phyloP scores from a whole-genome alignment of 2,797 vertebrate genomes.

The Intellagama lesueurii region DNA sequence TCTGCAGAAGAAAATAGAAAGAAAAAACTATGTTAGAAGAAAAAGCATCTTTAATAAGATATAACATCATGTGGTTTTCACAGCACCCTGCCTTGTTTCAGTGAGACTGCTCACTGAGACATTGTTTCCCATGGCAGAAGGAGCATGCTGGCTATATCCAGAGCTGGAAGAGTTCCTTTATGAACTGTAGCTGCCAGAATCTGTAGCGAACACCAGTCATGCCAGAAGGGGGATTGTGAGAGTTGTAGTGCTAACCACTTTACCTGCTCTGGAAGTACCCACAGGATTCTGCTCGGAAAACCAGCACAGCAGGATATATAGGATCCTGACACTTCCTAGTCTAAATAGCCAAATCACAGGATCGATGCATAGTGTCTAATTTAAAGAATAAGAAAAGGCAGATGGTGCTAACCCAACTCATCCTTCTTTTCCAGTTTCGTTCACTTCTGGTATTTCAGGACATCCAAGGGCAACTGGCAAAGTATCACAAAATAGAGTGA shows the following conservation, averaged over 20 bases:
- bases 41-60: background rate
- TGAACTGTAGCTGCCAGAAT: no score
- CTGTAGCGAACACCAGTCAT: no score
- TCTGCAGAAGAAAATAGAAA: conserved; percentile 75
- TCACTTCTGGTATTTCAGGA: background rate
- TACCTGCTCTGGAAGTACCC: background rate
- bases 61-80: background rate
- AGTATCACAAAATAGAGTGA: background rate
- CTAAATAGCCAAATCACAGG: background rate
- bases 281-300: background rate
- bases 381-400: background rate
- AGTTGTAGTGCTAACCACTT: no score
- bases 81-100: background rate
- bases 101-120: background rate
- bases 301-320: background rate
- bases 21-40: background rate
- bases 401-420: no score
- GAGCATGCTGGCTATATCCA: background rate
- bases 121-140: background rate
- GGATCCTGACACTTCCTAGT: background rate
- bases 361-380: background rate
- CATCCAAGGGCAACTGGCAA: background rate
- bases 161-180: no score
- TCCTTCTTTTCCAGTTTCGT: background rate
- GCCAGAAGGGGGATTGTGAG: no score